Percentiles rank a stretch among this genome's conserved stretches.
phyloP scores from a whole-genome alignment of 2,113 vertebrate species.

The Gasterosteus nipponicus region DNA sequence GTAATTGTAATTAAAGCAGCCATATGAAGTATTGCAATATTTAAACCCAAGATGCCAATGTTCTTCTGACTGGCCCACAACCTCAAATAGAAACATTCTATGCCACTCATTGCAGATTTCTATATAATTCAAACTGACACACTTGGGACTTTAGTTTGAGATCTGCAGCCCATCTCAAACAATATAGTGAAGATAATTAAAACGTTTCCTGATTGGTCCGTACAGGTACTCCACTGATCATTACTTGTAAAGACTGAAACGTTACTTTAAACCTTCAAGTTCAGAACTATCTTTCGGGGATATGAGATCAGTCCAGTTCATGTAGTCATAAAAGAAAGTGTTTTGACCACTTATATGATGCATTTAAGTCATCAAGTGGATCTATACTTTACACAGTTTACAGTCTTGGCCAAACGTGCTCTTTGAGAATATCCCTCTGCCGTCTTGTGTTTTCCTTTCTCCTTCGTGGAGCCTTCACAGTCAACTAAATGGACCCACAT shows the following conservation, averaged over 20 bases:
- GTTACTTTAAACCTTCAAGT: constrained; percentile 27
- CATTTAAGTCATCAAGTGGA: no score
- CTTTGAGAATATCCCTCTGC: background rate
- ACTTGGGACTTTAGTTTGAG: background rate
- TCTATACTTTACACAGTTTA: no score
- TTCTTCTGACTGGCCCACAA: background rate
- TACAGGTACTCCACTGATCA: constrained; percentile 5
- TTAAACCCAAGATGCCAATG: background rate
- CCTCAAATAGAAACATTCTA: constrained; percentile 1
- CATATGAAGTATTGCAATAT: constrained; percentile 19
- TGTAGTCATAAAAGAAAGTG: constrained; percentile 5
- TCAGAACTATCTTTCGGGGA: constrained; percentile 22
- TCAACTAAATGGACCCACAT: background rate
- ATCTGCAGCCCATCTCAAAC: background rate
- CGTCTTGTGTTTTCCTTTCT: background rate
- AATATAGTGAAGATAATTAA: background rate
- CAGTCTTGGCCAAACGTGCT: constrained; percentile 16
- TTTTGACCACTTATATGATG: background rate
- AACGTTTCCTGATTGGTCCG: background rate
- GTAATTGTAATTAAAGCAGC: background rate
- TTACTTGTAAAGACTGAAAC: background rate
- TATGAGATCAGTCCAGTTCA: constrained; percentile 7
- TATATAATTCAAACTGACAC: background rate
- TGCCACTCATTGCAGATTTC: background rate
- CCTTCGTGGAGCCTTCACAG: background rate